phyloP scores from a whole-genome alignment of 2,888 invertebrate species.

The Erynnis tages region DNA sequence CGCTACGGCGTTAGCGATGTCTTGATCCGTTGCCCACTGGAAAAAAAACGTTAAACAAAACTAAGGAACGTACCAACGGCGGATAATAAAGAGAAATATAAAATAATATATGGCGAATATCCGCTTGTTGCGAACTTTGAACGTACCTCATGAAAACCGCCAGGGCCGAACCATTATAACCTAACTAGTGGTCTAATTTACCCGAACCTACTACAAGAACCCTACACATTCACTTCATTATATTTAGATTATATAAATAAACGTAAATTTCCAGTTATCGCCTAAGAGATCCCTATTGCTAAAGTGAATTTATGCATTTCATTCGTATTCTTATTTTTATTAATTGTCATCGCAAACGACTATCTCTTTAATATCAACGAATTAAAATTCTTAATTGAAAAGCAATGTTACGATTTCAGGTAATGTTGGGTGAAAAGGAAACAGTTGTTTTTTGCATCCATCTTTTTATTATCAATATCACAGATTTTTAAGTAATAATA shows the following conservation, averaged over 20 bases:
- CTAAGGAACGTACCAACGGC: slow-evolving; percentile 48
- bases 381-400: too few relatives aligned
- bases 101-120: slow-evolving; percentile 37
- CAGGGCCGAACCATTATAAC: slow-evolving; percentile 13
- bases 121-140: slow-evolving; percentile 29
- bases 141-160: slow-evolving; percentile 35
- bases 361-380: too few relatives aligned
- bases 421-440: slow-evolving; percentile 74
- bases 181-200: slow-evolving; percentile 4
- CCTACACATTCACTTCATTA: background rate
- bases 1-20: slow-evolving; percentile 94
- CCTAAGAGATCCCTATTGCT: background rate
- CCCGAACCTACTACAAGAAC: background rate
- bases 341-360: too few relatives aligned
- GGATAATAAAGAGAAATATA: slow-evolving; percentile 35
- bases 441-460: slow-evolving; percentile 70
- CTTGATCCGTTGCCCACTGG: slow-evolving; percentile 99
- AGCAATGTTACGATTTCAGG: slow-evolving; percentile 38
- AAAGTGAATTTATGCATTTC: background rate
- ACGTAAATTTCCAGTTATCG: background rate
- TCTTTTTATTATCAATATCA: slow-evolving; percentile 71
- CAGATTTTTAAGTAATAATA: slow-evolving; percentile 46
- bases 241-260: background rate
- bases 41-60: too few relatives aligned
- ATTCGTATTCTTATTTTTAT: too few relatives aligned